Conservation (phyloP, 2,888 invertebrate genomes). For the Acleris emargana region DNA sequence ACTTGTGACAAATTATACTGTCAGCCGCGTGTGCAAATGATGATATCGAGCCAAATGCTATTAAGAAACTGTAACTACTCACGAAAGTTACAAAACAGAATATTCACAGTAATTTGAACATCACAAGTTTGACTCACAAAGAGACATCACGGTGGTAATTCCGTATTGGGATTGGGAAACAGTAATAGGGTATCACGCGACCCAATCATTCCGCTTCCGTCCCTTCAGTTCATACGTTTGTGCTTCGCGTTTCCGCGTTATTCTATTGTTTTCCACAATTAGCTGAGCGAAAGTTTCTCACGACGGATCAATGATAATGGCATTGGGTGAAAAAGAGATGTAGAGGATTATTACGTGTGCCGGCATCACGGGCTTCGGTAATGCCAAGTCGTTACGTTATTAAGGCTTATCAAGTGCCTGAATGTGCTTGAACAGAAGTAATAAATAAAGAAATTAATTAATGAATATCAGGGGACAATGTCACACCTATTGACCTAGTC, state of each 20-base stretch:
- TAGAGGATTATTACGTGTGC: conserved; percentile 14
- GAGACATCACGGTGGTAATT: background rate
- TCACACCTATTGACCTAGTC: too few species aligned
- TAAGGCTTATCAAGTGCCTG: background rate
- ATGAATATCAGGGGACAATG: too few species aligned
- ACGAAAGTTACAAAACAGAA: too few species aligned
- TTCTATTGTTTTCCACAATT: conserved; percentile 33
- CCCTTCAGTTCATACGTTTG: conserved; percentile 26
- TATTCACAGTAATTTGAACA: too few species aligned
- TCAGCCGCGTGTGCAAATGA: too few species aligned
- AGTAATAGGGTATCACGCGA: conserved; percentile 20
- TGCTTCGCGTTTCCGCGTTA: conserved; percentile 11
- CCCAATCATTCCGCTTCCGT: conserved; percentile 28
- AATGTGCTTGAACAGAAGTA: too few species aligned
- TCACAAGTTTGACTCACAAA: too few species aligned
- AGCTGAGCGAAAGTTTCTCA: conserved; percentile 34
- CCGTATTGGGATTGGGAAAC: conserved; percentile 10
- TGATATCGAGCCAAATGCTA: too few species aligned
- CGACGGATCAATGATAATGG: conserved; percentile 30
- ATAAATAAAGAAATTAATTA: too few species aligned
- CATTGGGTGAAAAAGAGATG: conserved; percentile 17
- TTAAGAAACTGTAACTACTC: too few species aligned
- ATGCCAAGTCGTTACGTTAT: conserved; percentile 17
- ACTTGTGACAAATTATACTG: too few species aligned
- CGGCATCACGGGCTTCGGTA: conserved; percentile 10